phyloP scores from a whole-genome alignment of 92 coral and sea anemone species.

The Plumapathes pennacea region DNA sequence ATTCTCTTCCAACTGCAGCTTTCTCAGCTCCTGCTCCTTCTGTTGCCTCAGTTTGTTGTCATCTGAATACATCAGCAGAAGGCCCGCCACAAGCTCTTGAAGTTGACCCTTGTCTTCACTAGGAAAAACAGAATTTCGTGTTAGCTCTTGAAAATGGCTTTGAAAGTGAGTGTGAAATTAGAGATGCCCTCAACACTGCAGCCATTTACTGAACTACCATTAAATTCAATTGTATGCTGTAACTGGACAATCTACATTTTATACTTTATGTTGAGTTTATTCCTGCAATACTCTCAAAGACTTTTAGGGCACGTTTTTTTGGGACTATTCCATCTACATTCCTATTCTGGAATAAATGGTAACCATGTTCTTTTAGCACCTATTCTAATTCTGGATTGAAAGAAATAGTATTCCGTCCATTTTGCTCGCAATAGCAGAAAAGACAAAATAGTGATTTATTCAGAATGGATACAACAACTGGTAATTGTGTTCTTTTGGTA shows the following conservation, averaged over 20 bases:
- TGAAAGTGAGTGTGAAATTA: background rate
- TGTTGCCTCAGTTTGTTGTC: slow-evolving; percentile 4
- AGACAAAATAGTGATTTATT: no score
- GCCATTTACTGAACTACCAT: background rate
- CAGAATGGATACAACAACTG: background rate
- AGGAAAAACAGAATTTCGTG: background rate
- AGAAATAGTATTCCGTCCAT: no score
- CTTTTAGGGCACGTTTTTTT: no score
- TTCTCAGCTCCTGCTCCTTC: slow-evolving; percentile 51
- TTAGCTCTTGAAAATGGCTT: background rate
- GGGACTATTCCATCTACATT: no score
- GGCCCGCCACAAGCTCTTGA: slow-evolving; percentile 20
- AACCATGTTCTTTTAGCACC: no score
- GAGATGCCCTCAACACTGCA: no score
- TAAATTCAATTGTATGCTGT: background rate
- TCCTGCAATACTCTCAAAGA: no score
- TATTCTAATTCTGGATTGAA: no score
- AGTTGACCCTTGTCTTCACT: slow-evolving; percentile 41
- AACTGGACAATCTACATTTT: background rate
- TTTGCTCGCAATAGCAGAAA: no score
- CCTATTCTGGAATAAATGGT: no score
- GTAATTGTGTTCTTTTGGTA: background rate
- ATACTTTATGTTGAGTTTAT: no score
- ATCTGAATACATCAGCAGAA: slow-evolving; percentile 45
- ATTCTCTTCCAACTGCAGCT: slow-evolving; percentile 57